Base-by-base conservation (phyloP, 2,888 invertebrate genomes). In the Polymixis flavicincta region DNA sequence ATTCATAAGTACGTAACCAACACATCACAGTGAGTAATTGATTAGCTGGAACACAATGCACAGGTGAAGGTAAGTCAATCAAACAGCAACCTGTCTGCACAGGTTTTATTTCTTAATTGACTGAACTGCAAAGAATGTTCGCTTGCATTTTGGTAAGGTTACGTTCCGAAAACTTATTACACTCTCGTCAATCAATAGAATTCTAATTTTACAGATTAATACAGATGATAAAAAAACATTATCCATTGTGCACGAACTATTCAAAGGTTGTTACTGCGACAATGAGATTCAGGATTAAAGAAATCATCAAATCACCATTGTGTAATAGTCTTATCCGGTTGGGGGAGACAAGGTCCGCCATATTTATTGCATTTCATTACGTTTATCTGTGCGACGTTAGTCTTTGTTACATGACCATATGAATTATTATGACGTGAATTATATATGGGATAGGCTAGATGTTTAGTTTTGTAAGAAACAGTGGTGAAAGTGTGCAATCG, bases 221-320 rank as follows among this genome's bases (percentile, higher is more conserved):
- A 84, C 77, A 79, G 84, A 77, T 85, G 91, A 92, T 91, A 91
- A 89, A 84, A n/a, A 89, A 88, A 87, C 88, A 89, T 88, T 87
- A 90, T 91, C 87, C 91, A 89, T 89, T 88, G 88, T 89, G 85
- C 86, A 89, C 86, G 86, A 87, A 82, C 85, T 88, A 90, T 90
- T 91, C 87, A 74, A 80, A 85, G 87, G 74, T 88, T 89, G 85
- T 85, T 85, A 52, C 76, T 78, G 76, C 77, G 89, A 89, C 88
- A 90, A 78, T 87, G 79, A 81, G 78, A 78, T 86, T 73, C 76
- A 75, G 84, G 87, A 86, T 88, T 89, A 85, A 84, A 85, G 83
- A 86, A 87, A 88, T 85, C 81, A 83, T 87, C n/a, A n/a, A n/a
- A n/a, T n/a, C 85, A 77, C 78, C 55, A 85, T 88, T 86, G 80